Conservation (phyloP, 2,888 invertebrate species). For the Pteria penguin region DNA sequence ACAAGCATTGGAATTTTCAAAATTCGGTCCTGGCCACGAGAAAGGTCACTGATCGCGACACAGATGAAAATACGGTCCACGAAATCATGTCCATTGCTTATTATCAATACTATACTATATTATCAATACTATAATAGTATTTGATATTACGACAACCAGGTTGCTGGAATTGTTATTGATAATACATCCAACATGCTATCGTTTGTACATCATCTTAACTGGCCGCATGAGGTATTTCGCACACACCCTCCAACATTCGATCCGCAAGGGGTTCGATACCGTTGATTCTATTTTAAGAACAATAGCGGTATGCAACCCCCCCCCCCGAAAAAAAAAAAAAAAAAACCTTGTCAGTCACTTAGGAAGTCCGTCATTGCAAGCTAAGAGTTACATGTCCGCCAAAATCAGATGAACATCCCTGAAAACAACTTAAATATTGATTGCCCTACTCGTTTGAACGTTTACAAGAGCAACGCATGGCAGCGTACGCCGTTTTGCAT, state of each 20-base stretch:
- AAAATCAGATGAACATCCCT: constrained; percentile 9
- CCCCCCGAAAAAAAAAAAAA: too few relatives aligned
- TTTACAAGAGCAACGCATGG: constrained; percentile 3
- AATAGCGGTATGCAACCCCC: not conserved
- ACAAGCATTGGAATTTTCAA: not conserved
- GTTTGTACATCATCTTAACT: not conserved
- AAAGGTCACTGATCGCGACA: not conserved
- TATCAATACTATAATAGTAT: too few relatives aligned
- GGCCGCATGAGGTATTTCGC: constrained; percentile 26
- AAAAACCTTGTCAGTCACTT: constrained; percentile 23
- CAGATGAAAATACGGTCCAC: constrained; percentile 4
- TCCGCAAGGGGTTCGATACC: constrained; percentile 16
- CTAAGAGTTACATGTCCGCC: constrained; percentile 4
- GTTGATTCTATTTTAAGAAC: not conserved
- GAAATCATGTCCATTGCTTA: not conserved
- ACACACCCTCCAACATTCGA: constrained; percentile 16
- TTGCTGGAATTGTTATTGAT: constrained; percentile 3
- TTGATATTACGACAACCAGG: constrained; percentile 4
- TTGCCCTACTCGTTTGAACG: constrained; percentile 14
- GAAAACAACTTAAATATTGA: constrained; percentile 15
- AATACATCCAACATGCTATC: constrained; percentile 7
- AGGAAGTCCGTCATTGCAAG: constrained; percentile 17
- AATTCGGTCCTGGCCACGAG: not conserved
- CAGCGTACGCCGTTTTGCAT: constrained; percentile 30
- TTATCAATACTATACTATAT: too few relatives aligned